Conservation (phyloP, 2,113 vertebrate genomes). For the Planiliza haematocheilus region DNA sequence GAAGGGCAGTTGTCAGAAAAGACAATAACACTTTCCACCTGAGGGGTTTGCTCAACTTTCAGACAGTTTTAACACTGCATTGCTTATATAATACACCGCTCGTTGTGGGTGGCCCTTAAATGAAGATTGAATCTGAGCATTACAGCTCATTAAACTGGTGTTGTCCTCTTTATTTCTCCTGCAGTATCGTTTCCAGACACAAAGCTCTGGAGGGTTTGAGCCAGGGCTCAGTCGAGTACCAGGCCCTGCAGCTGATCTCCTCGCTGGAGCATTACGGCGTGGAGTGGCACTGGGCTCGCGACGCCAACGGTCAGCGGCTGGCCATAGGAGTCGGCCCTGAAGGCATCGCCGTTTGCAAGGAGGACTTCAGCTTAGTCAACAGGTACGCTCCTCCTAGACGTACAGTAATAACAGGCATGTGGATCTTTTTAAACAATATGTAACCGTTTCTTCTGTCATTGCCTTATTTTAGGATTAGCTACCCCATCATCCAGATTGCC, state of each 20-base stretch:
- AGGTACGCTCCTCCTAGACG: constrained; percentile 78
- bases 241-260: constrained; percentile 93
- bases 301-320: constrained; percentile 89
- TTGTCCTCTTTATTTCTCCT: neutral
- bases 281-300: constrained; percentile 95
- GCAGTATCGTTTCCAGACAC: constrained; percentile 92
- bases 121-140: neutral
- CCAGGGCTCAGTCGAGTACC: constrained; percentile 92
- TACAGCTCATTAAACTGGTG: neutral
- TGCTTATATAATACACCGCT: neutral
- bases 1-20: constrained; percentile 14
- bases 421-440: no score
- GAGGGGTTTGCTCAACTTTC: neutral
- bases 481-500: constrained; percentile 98
- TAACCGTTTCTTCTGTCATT: neutral
- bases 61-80: constrained; percentile 1
- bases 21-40: neutral
- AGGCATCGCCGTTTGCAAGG: constrained; percentile 94
- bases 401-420: neutral
- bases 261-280: constrained; percentile 94
- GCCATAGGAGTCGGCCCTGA: constrained; percentile 96
- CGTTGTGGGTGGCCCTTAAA: neutral
- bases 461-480: constrained; percentile 85
- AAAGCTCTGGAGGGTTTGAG: constrained; percentile 90
- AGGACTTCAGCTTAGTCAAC: constrained; percentile 93